A percentile compares a stretch with the other conserved stretches of the same genome.
Conservation (phyloP, 1,140 invertebrate species). For the Drosophila obscura region DNA sequence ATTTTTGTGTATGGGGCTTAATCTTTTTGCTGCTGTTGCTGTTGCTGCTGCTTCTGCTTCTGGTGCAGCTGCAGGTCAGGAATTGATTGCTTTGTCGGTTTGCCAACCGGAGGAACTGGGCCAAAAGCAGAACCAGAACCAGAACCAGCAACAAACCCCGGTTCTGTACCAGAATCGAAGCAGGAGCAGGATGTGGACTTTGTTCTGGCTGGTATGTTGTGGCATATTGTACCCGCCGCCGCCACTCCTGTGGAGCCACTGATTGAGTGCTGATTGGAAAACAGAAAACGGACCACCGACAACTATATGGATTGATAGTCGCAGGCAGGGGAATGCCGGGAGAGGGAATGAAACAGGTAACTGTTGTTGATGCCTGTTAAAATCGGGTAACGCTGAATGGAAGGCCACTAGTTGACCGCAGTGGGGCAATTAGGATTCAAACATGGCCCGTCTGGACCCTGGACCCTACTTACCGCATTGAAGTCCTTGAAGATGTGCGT, state of each 20-base stretch:
- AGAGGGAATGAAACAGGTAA: conserved; percentile 26
- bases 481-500: conserved; percentile 73
- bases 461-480: conserved; percentile 49
- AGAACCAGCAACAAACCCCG: conserved; percentile 12
- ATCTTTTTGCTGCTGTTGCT: conserved; percentile 54
- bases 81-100: conserved; percentile 82
- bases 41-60: conserved; percentile 8
- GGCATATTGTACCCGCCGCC: conserved; percentile 66
- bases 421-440: conserved; percentile 48
- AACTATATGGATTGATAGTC: conserved; percentile 22
- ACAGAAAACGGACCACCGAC: conserved; percentile 56
- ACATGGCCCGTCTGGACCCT: conserved; percentile 26
- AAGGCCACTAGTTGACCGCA: conserved; percentile 41
- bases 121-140: conserved; percentile 37
- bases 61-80: conserved; percentile 39
- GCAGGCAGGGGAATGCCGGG: not conserved
- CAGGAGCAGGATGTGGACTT: conserved; percentile 20
- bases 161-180: not conserved
- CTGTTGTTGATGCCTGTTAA: conserved; percentile 61
- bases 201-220: conserved; percentile 45
- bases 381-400: conserved; percentile 18
- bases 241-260: conserved; percentile 47
- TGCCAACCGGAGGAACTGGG: conserved; percentile 55
- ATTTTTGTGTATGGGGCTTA: conserved; percentile 57
- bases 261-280: conserved; percentile 81